These are phyloP conservation scores for Uria aalge DNA, from an alignment of 2,113 vertebrate genomes.

Conservation along the genomic window DNA sequence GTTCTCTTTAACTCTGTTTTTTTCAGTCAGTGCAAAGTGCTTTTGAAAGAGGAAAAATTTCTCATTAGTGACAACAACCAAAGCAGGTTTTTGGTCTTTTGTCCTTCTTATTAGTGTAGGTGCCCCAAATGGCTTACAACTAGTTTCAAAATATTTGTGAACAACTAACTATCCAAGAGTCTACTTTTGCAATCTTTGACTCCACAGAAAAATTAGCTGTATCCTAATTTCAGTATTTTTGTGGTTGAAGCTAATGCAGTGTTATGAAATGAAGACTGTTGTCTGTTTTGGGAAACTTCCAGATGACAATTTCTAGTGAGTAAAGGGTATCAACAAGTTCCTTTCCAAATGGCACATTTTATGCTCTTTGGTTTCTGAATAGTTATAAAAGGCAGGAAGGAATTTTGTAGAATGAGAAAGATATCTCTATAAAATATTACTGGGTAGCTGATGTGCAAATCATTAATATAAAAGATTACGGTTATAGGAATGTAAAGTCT, in stretches of 20 bases:
- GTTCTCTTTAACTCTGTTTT: background rate
- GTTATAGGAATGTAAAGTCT: constrained; percentile 20
- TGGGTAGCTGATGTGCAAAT: background rate
- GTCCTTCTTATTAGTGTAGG: background rate
- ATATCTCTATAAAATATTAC: constrained; percentile 19
- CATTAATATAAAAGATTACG: constrained; percentile 43
- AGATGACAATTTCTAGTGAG: background rate
- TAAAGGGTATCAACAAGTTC: background rate
- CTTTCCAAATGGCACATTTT: background rate
- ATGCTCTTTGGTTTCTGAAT: background rate
- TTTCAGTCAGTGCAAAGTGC: background rate
- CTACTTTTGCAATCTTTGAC: background rate
- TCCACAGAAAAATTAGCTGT: background rate
- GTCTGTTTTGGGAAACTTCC: background rate
- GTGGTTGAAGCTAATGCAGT: background rate
- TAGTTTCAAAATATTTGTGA: background rate
- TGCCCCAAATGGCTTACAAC: background rate
- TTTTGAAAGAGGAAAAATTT: background rate
- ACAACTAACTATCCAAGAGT: background rate
- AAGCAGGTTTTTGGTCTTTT: background rate
- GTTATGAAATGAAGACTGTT: background rate
- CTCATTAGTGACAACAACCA: background rate
- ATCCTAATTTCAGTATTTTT: background rate
- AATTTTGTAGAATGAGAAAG: background rate
- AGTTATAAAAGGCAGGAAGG: background rate